These are phyloP conservation scores for Cephus rjabovi DNA, from an alignment of 2,888 invertebrate species.

Conservation along the genomic window DNA sequence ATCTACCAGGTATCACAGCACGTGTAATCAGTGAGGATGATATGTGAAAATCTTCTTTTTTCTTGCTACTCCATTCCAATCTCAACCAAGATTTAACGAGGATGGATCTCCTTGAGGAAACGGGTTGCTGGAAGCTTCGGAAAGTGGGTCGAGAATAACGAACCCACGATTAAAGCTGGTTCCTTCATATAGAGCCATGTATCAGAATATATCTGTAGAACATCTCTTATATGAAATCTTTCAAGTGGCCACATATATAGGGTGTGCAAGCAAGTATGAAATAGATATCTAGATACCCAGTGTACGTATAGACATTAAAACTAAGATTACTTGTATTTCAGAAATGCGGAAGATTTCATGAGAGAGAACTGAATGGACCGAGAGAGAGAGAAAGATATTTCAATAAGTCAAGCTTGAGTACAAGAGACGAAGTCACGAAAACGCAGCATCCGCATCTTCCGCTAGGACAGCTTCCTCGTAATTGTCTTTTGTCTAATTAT, in stretches of 20 bases:
- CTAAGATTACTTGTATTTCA: neutral
- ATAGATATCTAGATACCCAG: neutral
- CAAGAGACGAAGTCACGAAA: neutral
- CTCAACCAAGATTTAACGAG: neutral
- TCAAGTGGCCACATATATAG: neutral
- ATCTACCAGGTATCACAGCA: neutral
- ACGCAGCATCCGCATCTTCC: constrained; percentile 31
- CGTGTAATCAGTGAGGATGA: neutral
- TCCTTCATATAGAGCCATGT: neutral
- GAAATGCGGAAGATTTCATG: neutral
- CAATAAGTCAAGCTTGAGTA: neutral
- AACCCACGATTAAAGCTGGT: neutral
- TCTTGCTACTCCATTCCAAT: neutral
- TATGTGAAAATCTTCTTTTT: neutral
- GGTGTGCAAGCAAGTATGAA: neutral
- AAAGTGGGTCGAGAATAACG: neutral
- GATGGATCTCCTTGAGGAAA: neutral
- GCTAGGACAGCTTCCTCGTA: neutral
- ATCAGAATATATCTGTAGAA: neutral
- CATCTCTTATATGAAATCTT: neutral
- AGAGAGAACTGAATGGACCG: neutral
- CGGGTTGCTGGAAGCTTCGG: neutral
- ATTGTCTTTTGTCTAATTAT: constrained; percentile 46
- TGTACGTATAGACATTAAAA: neutral
- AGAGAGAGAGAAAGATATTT: neutral